Evolutionary conservation across 2,113 vertebrate species (phyloP), one percentile per base, ranked within the genome.

Genomic region (Oophaga pumilio): DNA sequence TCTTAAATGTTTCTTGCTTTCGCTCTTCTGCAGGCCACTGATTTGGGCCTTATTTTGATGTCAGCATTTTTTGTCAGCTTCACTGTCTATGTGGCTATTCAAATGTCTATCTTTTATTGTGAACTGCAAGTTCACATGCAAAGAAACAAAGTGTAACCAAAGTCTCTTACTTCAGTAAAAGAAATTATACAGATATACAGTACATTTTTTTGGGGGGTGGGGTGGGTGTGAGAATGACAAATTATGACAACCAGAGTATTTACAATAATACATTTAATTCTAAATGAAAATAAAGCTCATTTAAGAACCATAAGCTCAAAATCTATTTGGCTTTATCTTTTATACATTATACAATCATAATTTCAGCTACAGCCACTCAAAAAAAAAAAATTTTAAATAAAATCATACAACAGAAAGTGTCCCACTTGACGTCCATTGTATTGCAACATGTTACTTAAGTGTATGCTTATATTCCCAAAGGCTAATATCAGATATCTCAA

Each of bases 311-410:
- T 79, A 86, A 64, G 74, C 85, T 64, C 53, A 79, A 86, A 79
- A 68, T 86, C 85, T 86, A 86, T 86, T 86, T 86, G 76, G 85
- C 85, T 79, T 79, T 28, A 77, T 79, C 76, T 79, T 43, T 76
- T 78, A 80, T 86, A 86, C 85, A 79, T 76, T 78, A 80, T 86
- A 86, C 85, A 79, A 79, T 86, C 57, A 85, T 85, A 85, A 66
- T 69, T 68, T 57, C 18, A 12, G 60, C 76, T 69, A 68, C 64
- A 57, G 85, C 60, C 68, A 88, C 81, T 43, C 2, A 71, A 22
- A n/a, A 49, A 73, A 59, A 73, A 87, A 73, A 13, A 53, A n/a
- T n/a, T n/a, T n/a, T n/a, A n/a, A n/a, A n/a, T n/a, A 28, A 79
- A 79, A 59, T 53, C 22, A 62, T 73, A 71, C 24, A 87, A 68